phyloP scores from a whole-genome alignment of 2,113 vertebrate species.

The Todiramphus chloris region DNA sequence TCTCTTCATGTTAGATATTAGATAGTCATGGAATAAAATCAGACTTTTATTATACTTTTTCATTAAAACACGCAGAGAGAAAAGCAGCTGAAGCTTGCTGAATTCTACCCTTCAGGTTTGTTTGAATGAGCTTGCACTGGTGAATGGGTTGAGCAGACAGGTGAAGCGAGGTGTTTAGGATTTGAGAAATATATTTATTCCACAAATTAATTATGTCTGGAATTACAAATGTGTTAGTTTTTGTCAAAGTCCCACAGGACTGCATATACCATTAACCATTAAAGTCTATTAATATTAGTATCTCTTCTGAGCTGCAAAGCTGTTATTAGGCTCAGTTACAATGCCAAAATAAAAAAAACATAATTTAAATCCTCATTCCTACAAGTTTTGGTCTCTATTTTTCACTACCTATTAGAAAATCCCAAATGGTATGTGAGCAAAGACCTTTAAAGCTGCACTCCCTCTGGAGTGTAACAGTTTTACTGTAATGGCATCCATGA shows the following conservation, averaged over 20 bases:
- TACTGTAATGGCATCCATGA: background rate
- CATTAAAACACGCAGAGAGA: background rate
- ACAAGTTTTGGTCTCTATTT: background rate
- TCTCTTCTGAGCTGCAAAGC: background rate
- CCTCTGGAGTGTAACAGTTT: background rate
- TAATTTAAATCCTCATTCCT: background rate
- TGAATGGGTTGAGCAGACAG: background rate
- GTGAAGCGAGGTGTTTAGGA: background rate
- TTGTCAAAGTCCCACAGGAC: background rate
- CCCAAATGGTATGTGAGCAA: background rate
- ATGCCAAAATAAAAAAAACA: background rate
- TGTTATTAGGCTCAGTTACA: background rate
- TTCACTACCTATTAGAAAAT: background rate
- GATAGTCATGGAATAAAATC: background rate
- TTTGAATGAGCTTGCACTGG: background rate
- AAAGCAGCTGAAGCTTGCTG: background rate
- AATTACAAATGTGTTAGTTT: background rate
- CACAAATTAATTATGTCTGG: constrained; percentile 30
- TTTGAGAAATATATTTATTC: constrained; percentile 14
- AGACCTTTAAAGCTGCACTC: background rate
- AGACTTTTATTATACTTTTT: background rate
- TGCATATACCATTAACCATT: background rate
- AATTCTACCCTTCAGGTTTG: background rate
- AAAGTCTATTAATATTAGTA: background rate
- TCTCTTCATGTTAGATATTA: background rate